Conservation (phyloP, 2,888 invertebrate genomes). For the Stenolophus ochropezus region DNA sequence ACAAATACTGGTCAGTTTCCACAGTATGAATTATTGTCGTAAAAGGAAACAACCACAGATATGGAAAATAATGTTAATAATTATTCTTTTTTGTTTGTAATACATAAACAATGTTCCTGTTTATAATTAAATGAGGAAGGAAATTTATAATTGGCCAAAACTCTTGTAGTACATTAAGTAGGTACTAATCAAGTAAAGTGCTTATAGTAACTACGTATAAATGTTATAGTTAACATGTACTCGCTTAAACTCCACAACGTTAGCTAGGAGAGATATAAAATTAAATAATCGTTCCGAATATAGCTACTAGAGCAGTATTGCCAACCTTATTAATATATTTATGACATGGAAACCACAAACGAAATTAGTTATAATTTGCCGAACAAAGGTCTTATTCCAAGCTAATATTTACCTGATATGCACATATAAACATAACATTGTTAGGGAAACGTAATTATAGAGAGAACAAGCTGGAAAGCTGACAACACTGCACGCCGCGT, state of each 20-base stretch:
- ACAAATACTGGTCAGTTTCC: too few species aligned
- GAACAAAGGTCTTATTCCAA: not conserved
- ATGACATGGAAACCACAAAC: not conserved
- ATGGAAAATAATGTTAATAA: too few species aligned
- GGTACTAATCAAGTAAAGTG: not conserved
- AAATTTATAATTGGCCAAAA: too few species aligned
- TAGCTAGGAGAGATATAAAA: not conserved
- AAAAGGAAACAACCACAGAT: too few species aligned
- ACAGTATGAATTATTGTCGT: too few species aligned
- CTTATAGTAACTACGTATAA: not conserved
- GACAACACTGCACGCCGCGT: not conserved
- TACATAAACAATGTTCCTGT: too few species aligned
- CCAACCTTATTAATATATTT: not conserved
- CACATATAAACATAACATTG: not conserved
- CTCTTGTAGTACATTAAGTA: too few species aligned
- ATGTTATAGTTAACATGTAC: not conserved
- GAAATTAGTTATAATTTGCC: slow-evolving; percentile 6
- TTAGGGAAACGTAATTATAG: slow-evolving; percentile 22
- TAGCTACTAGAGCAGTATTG: not conserved
- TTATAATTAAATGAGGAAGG: too few species aligned
- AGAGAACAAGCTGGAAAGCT: not conserved
- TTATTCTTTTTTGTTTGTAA: too few species aligned
- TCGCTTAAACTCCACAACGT: not conserved
- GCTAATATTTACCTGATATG: slow-evolving; percentile 10
- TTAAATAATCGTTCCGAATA: not conserved